Evolutionary conservation across 2,113 vertebrate genomes (phyloP), one percentile per base, ranked within the genome.

Genomic region (Saguinus midas): DNA sequence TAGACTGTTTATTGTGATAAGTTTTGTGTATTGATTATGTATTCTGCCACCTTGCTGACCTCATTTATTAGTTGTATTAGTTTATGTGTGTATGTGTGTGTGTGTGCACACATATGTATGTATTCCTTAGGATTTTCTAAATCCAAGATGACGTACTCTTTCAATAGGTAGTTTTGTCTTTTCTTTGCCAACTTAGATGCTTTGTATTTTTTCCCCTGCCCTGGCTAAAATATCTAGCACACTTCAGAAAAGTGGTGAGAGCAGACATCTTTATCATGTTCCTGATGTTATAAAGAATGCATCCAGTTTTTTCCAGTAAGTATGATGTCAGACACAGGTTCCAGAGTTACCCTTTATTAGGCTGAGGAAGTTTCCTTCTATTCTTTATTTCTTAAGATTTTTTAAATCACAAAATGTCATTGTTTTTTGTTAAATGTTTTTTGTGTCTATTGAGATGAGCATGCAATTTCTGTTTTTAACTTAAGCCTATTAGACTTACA

Each of bases 51-150:
- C 32, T 68, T 68, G 32, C 66, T 68, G 16, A 68, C 7, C 32
- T 68, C 13, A 68, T 68, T 68, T 68, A 68, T 68, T 68, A n/a
- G 66, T 68, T n/a, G 32, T n/a, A n/a, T n/a, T 68, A 35, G 32
- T 68, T 6, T 64, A 1, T 16, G 64, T 35, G 32, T 68, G 64
- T 16, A 13, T 68, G 64, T 68, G 64, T 66, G 29, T 35, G 64
- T 1, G 64, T 8, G 6, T 1, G 1, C 3, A 1, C 23, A 1
- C 32, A 18, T n/a, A 32, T 68, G 32, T 68, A 14, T 68, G 32
- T 68, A 68, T 68, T 68, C 16, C 66, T 68, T 68, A 68, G 6
- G 16, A 68, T 68, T 68, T 68, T 32, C 7, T 17, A 68, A 68
- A n/a, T 35, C 17, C 3, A 68, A 68, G 66, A 68, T n/a, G 6